phyloP scores from a whole-genome alignment of 2,888 invertebrate genomes.

The Anodontia alba region DNA sequence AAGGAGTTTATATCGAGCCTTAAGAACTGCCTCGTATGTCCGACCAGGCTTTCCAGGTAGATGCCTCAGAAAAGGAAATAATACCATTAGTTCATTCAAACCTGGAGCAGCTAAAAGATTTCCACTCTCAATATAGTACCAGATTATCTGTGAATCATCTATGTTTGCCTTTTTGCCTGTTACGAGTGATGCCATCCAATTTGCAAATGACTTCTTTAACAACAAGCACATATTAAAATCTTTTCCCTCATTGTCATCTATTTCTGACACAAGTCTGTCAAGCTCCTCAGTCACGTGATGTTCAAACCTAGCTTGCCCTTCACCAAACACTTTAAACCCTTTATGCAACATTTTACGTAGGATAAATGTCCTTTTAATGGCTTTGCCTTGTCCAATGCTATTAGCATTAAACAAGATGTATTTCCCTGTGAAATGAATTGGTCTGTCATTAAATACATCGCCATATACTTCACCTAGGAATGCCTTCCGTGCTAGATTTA shows the following conservation, averaged over 20 bases:
- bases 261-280: constrained; percentile 4
- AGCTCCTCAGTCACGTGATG: constrained; percentile 23
- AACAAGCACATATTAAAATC: no score
- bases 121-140: neutral
- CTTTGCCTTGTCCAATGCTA: neutral
- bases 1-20: no score
- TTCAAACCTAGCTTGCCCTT: constrained; percentile 10
- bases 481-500: constrained; percentile 20
- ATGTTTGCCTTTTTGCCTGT: neutral
- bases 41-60: no score
- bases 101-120: constrained; percentile 10
- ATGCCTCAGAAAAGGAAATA: no score
- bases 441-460: constrained; percentile 16
- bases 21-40: no score
- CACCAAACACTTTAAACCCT: no score
- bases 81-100: no score
- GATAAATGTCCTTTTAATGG: constrained; percentile 1
- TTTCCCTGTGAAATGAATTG: constrained; percentile 18
- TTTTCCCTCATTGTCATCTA: constrained; percentile 2
- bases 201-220: constrained; percentile 35
- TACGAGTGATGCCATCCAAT: constrained; percentile 33
- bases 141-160: constrained; percentile 7
- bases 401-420: neutral
- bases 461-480: constrained; percentile 21
- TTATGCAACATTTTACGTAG: no score